Conservation (phyloP, 2,888 invertebrate genomes). For the Eubasilissa splendida region DNA sequence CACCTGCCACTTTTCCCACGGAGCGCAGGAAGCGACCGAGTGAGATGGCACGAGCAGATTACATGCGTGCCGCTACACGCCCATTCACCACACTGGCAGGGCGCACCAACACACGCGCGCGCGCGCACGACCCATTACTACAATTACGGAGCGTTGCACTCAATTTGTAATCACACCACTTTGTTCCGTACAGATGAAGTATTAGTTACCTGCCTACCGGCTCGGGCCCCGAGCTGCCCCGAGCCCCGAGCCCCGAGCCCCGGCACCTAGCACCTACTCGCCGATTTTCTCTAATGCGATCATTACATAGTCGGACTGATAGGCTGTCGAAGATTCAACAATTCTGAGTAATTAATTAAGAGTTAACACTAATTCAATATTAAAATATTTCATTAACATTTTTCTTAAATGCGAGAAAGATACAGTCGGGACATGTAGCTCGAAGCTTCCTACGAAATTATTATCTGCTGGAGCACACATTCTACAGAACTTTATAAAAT, state of each 20-base stretch:
- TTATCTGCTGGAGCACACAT: too few species aligned
- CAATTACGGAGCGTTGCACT: constrained; percentile 36
- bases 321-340: too few species aligned
- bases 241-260: too few species aligned
- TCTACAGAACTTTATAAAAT: too few species aligned
- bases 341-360: too few species aligned
- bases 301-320: too few species aligned
- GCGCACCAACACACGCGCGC: constrained; percentile 25
- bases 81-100: constrained; percentile 20
- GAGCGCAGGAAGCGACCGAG: constrained; percentile 69
- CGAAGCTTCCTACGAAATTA: too few species aligned
- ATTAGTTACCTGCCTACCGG: constrained; percentile 10
- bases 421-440: too few species aligned
- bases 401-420: too few species aligned
- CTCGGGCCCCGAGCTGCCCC: not conserved
- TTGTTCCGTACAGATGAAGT: not conserved
- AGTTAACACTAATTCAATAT: too few species aligned
- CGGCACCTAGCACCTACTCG: not conserved
- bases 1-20: constrained; percentile 77
- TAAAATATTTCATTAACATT: too few species aligned
- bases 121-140: constrained; percentile 1
- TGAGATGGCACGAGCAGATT: constrained; percentile 59
- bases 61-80: constrained; percentile 52
- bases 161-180: constrained; percentile 20
- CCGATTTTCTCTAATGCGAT: too few species aligned